A percentile compares a stretch with the other conserved stretches of the same genome.
phyloP scores from a whole-genome alignment of 2,797 vertebrate species.

The Avahi laniger region DNA sequence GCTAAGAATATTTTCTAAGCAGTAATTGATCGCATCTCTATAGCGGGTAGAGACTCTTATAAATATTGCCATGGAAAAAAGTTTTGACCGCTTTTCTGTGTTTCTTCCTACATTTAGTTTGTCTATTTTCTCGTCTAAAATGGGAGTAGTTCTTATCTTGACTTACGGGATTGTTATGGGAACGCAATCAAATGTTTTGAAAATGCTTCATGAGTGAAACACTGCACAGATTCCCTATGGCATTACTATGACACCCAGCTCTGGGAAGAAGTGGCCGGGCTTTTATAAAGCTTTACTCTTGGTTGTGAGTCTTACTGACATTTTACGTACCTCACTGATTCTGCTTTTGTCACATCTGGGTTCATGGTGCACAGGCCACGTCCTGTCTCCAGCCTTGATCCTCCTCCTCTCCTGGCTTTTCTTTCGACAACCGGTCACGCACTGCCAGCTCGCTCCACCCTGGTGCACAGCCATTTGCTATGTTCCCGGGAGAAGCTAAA shows the following conservation, averaged over 20 bases:
- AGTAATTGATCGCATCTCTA: background rate
- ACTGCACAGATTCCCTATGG: background rate
- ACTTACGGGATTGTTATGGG: background rate
- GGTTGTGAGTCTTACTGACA: rapidly evolving
- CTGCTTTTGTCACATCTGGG: background rate
- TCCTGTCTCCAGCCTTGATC: background rate
- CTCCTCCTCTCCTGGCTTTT: background rate
- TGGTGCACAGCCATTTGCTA: constrained; percentile 51
- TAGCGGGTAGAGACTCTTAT: background rate
- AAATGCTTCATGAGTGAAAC: background rate
- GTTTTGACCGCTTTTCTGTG: background rate
- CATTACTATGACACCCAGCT: rapidly evolving
- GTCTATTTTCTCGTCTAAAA: background rate
- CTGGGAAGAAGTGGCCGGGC: background rate
- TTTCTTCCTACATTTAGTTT: background rate
- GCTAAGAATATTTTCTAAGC: background rate
- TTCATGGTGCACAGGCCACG: background rate
- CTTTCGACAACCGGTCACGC: background rate
- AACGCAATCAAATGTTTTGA: background rate
- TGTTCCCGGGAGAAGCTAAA: constrained; percentile 58
- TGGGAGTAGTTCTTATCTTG: background rate
- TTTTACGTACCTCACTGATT: background rate
- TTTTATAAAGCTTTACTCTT: background rate
- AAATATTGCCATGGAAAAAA: background rate
- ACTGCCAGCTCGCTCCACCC: background rate